Evolutionary conservation across 2,888 invertebrate species (phyloP).

Genomic region (Nysson spinosus): DNA sequence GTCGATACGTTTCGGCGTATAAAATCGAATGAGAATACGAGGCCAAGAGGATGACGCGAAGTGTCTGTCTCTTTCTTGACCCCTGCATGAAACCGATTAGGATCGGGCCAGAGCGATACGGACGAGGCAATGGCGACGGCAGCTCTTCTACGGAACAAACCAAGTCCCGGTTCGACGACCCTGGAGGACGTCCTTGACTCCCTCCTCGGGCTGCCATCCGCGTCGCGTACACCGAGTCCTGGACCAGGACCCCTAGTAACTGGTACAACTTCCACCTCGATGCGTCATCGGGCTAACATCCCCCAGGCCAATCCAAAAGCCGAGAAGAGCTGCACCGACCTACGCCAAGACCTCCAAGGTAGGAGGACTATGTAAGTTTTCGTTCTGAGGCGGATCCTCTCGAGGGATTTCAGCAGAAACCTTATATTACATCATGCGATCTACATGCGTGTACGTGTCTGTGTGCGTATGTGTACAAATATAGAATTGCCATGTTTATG

Average conservation of each 20-base stretch:
- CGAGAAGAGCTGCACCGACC: slow-evolving; percentile 76
- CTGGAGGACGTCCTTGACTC: slow-evolving; percentile 96
- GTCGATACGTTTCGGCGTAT: background rate
- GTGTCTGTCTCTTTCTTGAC: slow-evolving; percentile 53
- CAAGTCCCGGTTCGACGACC: slow-evolving; percentile 87
- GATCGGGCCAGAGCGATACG: slow-evolving; percentile 74
- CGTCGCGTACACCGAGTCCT: slow-evolving; percentile 87
- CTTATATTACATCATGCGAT: slow-evolving; percentile 8
- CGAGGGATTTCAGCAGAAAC: slow-evolving; percentile 24
- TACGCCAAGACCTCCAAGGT: slow-evolving; percentile 81
- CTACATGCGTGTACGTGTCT: slow-evolving; percentile 7
- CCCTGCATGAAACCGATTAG: slow-evolving; percentile 64
- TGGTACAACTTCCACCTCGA: slow-evolving; percentile 66
- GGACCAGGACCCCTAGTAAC: slow-evolving; percentile 75
- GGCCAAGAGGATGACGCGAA: slow-evolving; percentile 53
- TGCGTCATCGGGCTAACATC: slow-evolving; percentile 68
- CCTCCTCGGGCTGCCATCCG: slow-evolving; percentile 90
- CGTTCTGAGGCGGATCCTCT: slow-evolving; percentile 77
- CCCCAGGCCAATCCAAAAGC: slow-evolving; percentile 66
- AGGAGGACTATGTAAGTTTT: slow-evolving; percentile 89
- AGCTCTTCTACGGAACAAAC: slow-evolving; percentile 75
- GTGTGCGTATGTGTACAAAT: background rate
- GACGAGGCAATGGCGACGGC: slow-evolving; percentile 74
- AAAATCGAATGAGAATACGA: slow-evolving; percentile 22
- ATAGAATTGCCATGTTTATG: background rate